Conservation (phyloP, 2,797 vertebrate species). For the Cebuella pygmaea region DNA sequence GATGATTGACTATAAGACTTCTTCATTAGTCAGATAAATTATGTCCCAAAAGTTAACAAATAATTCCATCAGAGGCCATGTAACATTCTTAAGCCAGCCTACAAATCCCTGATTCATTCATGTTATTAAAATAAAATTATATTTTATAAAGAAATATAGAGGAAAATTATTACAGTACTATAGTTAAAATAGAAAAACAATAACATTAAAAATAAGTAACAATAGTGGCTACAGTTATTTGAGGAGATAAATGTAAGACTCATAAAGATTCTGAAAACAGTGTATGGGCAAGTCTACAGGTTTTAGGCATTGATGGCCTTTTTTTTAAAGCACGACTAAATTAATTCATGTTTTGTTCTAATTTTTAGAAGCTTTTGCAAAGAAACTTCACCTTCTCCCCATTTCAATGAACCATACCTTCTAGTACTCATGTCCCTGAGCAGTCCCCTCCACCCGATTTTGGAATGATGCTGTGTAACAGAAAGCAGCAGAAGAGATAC, state of each 20-base stretch:
- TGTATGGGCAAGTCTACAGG: background rate
- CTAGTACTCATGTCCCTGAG: rapidly evolving
- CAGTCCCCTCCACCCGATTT: background rate
- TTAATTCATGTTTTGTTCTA: background rate
- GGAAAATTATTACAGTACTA: background rate
- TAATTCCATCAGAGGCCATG: background rate
- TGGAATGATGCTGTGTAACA: background rate
- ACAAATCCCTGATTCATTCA: background rate
- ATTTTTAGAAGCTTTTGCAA: background rate
- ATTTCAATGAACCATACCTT: background rate
- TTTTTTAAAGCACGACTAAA: background rate
- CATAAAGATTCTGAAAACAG: background rate
- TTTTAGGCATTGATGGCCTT: background rate
- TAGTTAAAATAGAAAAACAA: background rate
- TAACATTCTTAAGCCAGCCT: background rate
- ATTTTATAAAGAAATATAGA: background rate
- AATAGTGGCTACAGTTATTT: background rate
- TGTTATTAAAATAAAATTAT: background rate
- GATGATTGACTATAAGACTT: background rate
- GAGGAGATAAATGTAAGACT: background rate
- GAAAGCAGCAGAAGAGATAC: background rate
- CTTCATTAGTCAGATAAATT: constrained; percentile 1
- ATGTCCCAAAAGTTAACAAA: background rate
- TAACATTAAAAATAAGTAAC: background rate
- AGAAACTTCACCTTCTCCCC: background rate